Conservation (phyloP, 2,113 vertebrate species). For the Dicerorhinus sumatrensis region DNA sequence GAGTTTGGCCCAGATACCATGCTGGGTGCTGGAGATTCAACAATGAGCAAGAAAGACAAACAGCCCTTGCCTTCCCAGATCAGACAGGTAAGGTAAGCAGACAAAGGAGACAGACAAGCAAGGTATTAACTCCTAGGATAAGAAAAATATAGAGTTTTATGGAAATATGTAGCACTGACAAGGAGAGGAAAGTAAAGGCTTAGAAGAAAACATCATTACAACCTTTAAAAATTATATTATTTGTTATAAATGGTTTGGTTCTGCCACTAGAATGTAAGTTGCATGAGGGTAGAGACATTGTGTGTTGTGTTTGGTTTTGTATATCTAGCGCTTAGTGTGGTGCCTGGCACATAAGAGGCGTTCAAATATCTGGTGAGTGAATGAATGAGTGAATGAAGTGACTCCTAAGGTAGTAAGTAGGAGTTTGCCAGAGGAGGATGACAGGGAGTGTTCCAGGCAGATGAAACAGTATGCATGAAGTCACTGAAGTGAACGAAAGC, state of each 20-base stretch:
- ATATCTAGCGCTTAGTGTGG: not conserved
- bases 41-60: constrained; percentile 9
- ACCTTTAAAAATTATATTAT: not conserved
- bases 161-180: not conserved
- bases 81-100: not conserved
- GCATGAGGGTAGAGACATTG: not conserved
- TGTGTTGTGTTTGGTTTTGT: not conserved
- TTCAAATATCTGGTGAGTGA: not conserved
- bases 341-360: not conserved
- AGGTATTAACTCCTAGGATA: not conserved
- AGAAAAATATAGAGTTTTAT: not conserved
- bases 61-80: not conserved
- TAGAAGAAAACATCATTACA: not conserved
- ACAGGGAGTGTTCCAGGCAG: not conserved
- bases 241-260: not conserved
- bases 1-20: not conserved
- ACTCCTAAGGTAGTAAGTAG: not conserved
- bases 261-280: not conserved
- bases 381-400: not conserved
- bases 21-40: not conserved
- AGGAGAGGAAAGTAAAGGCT: not conserved
- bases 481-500: not conserved
- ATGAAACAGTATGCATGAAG: not conserved
- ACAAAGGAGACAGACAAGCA: not conserved
- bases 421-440: not conserved